Evolutionary conservation across 2,113 vertebrate genomes (phyloP), one percentile per base, ranked within the genome.

Genomic region (Halcyon malimbica): DNA sequence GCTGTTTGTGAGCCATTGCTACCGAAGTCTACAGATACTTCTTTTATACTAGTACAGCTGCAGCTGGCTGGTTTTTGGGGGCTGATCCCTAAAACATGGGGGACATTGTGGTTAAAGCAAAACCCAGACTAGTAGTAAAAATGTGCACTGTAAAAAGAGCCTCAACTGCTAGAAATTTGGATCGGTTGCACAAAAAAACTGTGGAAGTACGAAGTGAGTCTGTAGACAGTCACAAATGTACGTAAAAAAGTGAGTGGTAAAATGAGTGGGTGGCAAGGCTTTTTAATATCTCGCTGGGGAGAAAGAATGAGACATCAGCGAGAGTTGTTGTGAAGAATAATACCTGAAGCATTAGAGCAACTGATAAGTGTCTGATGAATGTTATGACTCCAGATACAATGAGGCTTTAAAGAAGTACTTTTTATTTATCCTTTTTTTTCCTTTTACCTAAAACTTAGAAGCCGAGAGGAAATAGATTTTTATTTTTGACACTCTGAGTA

Each of bases 381-480:
- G 46, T 86, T 96, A 86, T 76, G 70, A 87, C 59, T 89, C 57
- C 33, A 87, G 39, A 41, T 48, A 91, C 24, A 89, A 71, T 64
- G 60, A 87, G 41, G 23, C 19, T 94, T 95, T 86, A 60, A 39
- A 94, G 42, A 92, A 93, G 51, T 64, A 83, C 78, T 91, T 95
- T 76, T 79, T 94, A 82, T 94, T 89, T 87, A 83, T 79, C 19
- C 2, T 35, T 82, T 64, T 65, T 83, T 28, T 16, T 5, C 10
- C 19, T 83, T 74, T 77, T 74, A 74, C 31, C 7, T 60, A 39
- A 79, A 94, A 79, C 35, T 75, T 87, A 84, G 83, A 82, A 91
- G 62, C 26, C n/a, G 20, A 89, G 39, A 77, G 48, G 70, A 96
- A 90, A 91, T 25, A 89, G 42, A 53, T 87, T 71, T 26, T 71